Evolutionary conservation across 2,797 vertebrate genomes (phyloP).

Genomic region (Sylvia borin): DNA sequence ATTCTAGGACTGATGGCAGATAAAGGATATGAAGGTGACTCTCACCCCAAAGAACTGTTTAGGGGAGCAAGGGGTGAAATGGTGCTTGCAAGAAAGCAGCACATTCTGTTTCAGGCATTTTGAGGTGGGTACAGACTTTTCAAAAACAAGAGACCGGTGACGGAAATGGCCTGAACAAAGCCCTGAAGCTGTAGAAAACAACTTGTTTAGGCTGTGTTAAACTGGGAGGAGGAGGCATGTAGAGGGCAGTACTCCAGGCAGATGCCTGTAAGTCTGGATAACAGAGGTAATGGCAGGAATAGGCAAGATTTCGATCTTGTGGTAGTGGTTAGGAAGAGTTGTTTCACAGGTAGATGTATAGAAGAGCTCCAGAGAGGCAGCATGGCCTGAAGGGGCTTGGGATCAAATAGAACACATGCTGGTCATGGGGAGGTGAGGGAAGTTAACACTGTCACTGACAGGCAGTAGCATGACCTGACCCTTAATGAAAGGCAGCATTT

Average conservation of each 20-base stretch:
- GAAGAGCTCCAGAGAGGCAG: not conserved
- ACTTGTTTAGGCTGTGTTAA: not conserved
- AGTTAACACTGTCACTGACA: not conserved
- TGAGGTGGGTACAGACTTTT: not conserved
- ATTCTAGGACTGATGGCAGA: not conserved
- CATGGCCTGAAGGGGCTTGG: not conserved
- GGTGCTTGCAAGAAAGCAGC: not conserved
- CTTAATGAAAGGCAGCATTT: not conserved
- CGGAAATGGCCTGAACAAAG: not conserved
- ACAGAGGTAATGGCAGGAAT: not conserved
- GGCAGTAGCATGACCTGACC: not conserved
- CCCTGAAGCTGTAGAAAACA: not conserved
- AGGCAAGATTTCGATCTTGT: not conserved
- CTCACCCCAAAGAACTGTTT: not conserved
- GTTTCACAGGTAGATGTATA: not conserved
- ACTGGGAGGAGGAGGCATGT: not conserved
- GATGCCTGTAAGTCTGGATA: not conserved
- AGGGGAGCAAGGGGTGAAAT: not conserved
- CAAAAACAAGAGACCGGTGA: not conserved
- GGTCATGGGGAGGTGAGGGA: not conserved
- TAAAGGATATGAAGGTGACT: not conserved
- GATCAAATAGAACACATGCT: not conserved
- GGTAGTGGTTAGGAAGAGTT: not conserved
- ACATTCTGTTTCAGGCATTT: not conserved
- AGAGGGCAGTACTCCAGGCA: not conserved